These are phyloP conservation scores for Cossypha caffra DNA, from an alignment of 2,797 vertebrate species.

Conservation along the genomic window DNA sequence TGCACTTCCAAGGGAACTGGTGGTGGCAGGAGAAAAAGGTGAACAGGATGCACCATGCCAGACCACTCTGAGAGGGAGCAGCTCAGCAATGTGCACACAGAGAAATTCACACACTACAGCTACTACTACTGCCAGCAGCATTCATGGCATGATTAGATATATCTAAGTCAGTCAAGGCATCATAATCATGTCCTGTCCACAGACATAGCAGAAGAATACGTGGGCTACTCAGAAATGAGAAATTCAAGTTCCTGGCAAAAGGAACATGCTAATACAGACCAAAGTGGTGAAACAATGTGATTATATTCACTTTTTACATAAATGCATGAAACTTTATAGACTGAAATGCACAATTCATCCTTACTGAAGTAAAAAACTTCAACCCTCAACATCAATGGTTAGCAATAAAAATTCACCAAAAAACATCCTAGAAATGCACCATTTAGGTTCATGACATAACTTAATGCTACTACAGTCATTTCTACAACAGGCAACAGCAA, in stretches of 20 bases:
- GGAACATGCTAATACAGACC: neutral
- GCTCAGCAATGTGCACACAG: neutral
- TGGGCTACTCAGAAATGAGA: neutral
- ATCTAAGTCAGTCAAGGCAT: neutral
- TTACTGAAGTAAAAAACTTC: neutral
- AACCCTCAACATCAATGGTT: neutral
- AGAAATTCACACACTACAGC: neutral
- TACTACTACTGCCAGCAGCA: neutral
- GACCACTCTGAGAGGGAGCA: neutral
- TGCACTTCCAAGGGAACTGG: neutral
- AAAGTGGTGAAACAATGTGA: neutral
- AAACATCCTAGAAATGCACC: neutral
- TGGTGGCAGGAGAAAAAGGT: neutral
- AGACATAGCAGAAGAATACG: neutral
- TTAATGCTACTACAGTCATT: neutral
- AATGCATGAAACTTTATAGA: neutral
- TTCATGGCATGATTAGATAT: neutral
- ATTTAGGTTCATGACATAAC: neutral
- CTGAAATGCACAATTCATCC: neutral
- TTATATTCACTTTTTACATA: neutral
- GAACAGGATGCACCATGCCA: neutral
- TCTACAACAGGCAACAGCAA: neutral
- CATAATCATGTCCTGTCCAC: neutral
- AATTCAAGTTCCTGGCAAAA: conserved; percentile 28
- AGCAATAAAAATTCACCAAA: neutral